Evolutionary conservation across 2,888 invertebrate species (phyloP).

Genomic region (Tinea trinotella): DNA sequence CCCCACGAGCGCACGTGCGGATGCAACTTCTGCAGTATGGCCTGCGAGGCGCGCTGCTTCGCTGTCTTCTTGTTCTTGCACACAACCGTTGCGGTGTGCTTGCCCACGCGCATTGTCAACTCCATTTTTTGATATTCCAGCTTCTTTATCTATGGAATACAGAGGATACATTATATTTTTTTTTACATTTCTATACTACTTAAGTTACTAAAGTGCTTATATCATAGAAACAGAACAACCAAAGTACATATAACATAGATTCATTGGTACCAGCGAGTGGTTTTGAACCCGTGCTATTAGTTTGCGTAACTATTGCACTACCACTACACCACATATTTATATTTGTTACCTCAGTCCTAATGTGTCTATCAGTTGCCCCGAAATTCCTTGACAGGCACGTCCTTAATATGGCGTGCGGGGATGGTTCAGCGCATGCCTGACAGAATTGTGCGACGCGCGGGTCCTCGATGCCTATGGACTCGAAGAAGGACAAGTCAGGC

Average conservation of each 20-base stretch:
- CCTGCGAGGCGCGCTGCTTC: constrained; percentile 96
- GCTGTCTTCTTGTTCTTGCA: constrained; percentile 97
- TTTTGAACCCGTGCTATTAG: too few relatives aligned
- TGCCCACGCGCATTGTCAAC: constrained; percentile 95
- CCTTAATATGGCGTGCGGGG: constrained; percentile 92
- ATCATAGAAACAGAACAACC: too few relatives aligned
- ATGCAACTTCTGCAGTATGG: constrained; percentile 88
- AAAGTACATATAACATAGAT: too few relatives aligned
- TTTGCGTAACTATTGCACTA: too few relatives aligned
- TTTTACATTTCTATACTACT: too few relatives aligned
- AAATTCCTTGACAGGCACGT: constrained; percentile 95
- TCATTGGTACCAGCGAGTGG: too few relatives aligned
- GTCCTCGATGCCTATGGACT: constrained; percentile 94
- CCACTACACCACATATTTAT: too few relatives aligned
- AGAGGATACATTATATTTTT: not conserved
- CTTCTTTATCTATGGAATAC: constrained; percentile 76
- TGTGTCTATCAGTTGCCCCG: constrained; percentile 90
- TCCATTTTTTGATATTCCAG: constrained; percentile 93
- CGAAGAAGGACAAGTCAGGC: constrained; percentile 78
- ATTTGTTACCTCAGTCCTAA: constrained; percentile 81
- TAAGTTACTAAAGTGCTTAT: too few relatives aligned
- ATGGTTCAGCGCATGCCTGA: constrained; percentile 95
- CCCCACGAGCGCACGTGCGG: constrained; percentile 97
- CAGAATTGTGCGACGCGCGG: constrained; percentile 95
- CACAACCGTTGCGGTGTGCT: constrained; percentile 90